phyloP scores from a whole-genome alignment of 2,888 invertebrate species.

The Iphiclides podalirius region DNA sequence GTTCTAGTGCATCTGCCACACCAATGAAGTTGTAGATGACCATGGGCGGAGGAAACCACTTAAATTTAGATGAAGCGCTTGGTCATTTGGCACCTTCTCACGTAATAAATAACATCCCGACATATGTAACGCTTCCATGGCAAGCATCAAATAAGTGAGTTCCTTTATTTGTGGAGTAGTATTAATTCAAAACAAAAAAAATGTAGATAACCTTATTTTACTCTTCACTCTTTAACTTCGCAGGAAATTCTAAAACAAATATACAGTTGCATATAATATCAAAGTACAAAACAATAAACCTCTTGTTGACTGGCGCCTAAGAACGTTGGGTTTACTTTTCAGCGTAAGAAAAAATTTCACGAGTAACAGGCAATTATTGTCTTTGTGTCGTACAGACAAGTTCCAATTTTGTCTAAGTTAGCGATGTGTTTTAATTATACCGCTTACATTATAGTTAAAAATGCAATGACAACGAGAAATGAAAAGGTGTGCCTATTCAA shows the following conservation, averaged over 20 bases:
- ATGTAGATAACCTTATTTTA: too few species aligned
- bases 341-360: neutral
- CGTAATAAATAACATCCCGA: too few species aligned
- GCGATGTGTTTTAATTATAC: slow-evolving; percentile 7
- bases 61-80: too few species aligned
- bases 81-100: too few species aligned
- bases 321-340: slow-evolving; percentile 4
- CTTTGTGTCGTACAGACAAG: slow-evolving; percentile 7
- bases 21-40: too few species aligned
- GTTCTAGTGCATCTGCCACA: too few species aligned
- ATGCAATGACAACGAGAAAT: slow-evolving; percentile 17
- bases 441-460: slow-evolving; percentile 17
- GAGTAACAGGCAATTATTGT: slow-evolving; percentile 2
- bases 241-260: neutral
- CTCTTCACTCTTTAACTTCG: neutral
- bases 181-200: too few species aligned
- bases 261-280: neutral
- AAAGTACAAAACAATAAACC: slow-evolving; percentile 1
- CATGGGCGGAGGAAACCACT: too few species aligned
- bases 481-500: slow-evolving; percentile 14
- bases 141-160: too few species aligned
- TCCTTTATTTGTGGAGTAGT: too few species aligned
- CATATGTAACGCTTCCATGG: too few species aligned
- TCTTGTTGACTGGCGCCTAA: neutral
- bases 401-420: slow-evolving; percentile 5